A percentile compares a stretch with the other conserved stretches of the same genome.
Conservation (phyloP, 2,113 vertebrate species). For the Coptodon bakossiorum region DNA sequence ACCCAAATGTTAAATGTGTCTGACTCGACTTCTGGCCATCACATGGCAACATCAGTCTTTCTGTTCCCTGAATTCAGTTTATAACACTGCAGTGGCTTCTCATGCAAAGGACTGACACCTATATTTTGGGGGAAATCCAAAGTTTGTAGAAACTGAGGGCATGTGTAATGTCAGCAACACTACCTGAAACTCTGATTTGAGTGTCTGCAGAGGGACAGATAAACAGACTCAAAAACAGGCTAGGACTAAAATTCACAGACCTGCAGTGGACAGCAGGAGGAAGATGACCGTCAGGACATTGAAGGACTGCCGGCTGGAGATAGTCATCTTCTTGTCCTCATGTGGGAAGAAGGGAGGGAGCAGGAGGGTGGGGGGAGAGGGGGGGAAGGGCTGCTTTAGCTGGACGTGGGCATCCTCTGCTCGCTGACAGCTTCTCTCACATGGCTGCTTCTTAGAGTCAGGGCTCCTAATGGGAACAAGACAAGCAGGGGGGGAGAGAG, state of each 20-base stretch:
- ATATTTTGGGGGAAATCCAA: neutral
- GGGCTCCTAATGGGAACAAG: slow-evolving; percentile 57
- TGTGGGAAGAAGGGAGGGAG: slow-evolving; percentile 59
- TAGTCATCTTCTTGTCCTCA: slow-evolving; percentile 93
- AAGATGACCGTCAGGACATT: slow-evolving; percentile 84
- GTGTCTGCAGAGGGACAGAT: neutral
- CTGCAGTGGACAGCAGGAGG: slow-evolving; percentile 85
- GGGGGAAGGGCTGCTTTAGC: slow-evolving; percentile 46
- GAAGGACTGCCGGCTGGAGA: slow-evolving; percentile 85
- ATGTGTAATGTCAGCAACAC: neutral
- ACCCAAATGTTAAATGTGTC: neutral
- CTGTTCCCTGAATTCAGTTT: neutral
- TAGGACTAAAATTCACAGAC: slow-evolving; percentile 61
- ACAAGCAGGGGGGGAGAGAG: neutral
- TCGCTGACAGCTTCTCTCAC: slow-evolving; percentile 57
- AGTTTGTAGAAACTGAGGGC: neutral
- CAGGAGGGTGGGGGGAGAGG: slow-evolving; percentile 10
- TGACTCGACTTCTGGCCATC: slow-evolving; percentile 9
- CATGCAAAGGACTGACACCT: neutral
- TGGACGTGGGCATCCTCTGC: slow-evolving; percentile 59
- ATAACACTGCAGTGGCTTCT: neutral
- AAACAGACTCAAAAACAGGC: neutral
- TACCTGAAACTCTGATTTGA: neutral
- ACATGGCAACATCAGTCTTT: neutral
- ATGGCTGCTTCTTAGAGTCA: slow-evolving; percentile 56